Base-by-base conservation (phyloP, 1,140 invertebrate species). In the Drosophila burlai region DNA sequence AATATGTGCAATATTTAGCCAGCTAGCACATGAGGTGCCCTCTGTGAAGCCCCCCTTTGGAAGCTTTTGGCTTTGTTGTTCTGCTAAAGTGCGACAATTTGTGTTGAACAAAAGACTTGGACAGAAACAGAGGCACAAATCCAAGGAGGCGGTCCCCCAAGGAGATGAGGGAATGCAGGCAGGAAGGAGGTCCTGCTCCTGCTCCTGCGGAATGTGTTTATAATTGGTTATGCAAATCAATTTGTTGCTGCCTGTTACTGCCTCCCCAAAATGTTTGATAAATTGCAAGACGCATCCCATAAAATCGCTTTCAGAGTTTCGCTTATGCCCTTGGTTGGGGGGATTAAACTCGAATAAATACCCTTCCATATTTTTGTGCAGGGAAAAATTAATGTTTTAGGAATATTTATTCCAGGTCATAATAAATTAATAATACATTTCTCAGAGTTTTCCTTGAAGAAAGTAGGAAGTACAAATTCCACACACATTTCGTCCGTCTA, bases 191-290 rank as follows among this genome's bases (percentile, higher is more conserved):
- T 42, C 21, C 61, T 68, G 47, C n/a, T 45, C n/a, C 18, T 21
- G 43, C 75, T 77, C 74, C 72, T 63, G 67, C 63, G 54, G 84
- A 87, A 91, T 91, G 80, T 87, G 82, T 87, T 91, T 91, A 91
- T 91, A 91, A 83, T 91, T 91, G 86, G 86, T 87, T 91, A 91
- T 91, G 87, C 86, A 91, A 91, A 91, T 91, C 87, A 91, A 91
- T 84, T 86, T 86, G 69, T 81, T 64, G 65, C 58, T 63, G 54
- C 38, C 21, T 11, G 38, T 66, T 54, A 29, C 62, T 58, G 80
- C 65, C 67, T 71, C 38, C 66, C 66, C 68, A 38, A 73, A 73
- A 73, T 73, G 74, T 64, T 76, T 86, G 74, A 84, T 84, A 84
- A 84, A 84, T 86, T 86, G 74, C 82, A 71, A 64, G 58, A 65